A percentile compares a stretch with the other conserved stretches of the same genome.
Conservation (phyloP, 2,888 invertebrate genomes). For the Calameuta filiformis region DNA sequence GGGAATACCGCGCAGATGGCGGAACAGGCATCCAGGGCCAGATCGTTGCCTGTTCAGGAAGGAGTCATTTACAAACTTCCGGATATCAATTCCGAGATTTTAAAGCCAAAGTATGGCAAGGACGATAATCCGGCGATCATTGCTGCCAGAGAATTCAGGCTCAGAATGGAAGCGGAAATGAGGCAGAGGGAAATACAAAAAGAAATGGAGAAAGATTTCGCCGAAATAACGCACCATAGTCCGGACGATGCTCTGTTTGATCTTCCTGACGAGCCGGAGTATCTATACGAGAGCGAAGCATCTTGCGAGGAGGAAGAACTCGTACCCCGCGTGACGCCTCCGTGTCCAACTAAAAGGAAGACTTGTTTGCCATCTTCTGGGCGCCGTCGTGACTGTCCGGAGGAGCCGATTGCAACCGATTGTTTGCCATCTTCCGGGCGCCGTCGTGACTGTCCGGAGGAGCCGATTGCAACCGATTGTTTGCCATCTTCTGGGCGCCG, state of each 20-base stretch:
- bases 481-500: neutral
- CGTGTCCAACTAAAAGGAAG: conserved; percentile 35
- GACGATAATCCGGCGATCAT: conserved; percentile 42
- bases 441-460: conserved; percentile 14
- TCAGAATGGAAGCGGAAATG: conserved; percentile 18
- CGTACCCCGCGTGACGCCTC: conserved; percentile 25
- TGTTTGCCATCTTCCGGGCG: neutral
- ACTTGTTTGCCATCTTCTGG: conserved; percentile 32
- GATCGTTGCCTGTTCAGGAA: neutral
- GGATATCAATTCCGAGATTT: conserved; percentile 31
- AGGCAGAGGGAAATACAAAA: conserved; percentile 27
- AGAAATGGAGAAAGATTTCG: conserved; percentile 32
- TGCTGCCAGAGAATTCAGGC: conserved; percentile 41
- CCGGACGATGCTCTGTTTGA: conserved; percentile 30
- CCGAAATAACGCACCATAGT: conserved; percentile 17
- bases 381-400: conserved; percentile 15
- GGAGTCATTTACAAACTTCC: conserved; percentile 28
- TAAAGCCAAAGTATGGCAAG: conserved; percentile 30
- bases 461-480: conserved; percentile 29
- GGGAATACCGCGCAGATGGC: conserved; percentile 36
- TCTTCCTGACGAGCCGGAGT: conserved; percentile 38
- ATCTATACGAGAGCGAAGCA: conserved; percentile 37
- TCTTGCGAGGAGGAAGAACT: conserved; percentile 42
- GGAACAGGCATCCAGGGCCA: conserved; percentile 1
- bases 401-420: neutral